Percentiles rank a stretch among this genome's conserved stretches.
These are phyloP conservation scores for Carlito syrichta DNA, from an alignment of 2,113 vertebrate genomes.

Conservation along the genomic window DNA sequence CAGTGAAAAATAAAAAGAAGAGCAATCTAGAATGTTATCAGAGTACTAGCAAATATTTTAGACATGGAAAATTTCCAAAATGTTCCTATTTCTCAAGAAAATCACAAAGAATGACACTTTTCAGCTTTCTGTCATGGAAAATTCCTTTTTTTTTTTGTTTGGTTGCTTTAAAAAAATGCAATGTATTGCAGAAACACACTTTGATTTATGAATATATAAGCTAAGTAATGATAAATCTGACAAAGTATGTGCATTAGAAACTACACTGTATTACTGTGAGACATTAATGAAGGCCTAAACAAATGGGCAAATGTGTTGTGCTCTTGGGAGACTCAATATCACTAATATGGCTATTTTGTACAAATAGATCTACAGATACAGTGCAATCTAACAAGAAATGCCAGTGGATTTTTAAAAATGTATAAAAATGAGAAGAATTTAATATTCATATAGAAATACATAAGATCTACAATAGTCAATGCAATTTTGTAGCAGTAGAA, in stretches of 20 bases:
- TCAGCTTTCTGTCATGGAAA: background rate
- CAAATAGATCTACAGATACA: background rate
- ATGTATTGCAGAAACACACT: background rate
- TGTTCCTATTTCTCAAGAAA: background rate
- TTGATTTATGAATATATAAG: background rate
- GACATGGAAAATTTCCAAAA: background rate
- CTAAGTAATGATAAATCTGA: background rate
- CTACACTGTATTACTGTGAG: accelerated
- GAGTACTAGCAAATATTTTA: background rate
- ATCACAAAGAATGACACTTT: background rate
- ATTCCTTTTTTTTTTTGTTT: background rate
- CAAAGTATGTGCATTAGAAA: background rate
- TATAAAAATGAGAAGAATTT: background rate
- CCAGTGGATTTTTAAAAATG: background rate
- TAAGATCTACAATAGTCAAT: no score
- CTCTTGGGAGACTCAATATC: background rate
- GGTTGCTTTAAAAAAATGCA: no score
- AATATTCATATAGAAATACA: background rate
- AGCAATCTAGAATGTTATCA: accelerated
- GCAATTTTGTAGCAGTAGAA: no score
- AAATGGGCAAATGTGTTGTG: background rate
- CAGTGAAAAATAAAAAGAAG: background rate
- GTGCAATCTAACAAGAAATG: background rate
- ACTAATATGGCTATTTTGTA: background rate
- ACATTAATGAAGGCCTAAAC: no score